phyloP scores from a whole-genome alignment of 53 echinoderm and acorn worm genomes.

The Antedon mediterranea region DNA sequence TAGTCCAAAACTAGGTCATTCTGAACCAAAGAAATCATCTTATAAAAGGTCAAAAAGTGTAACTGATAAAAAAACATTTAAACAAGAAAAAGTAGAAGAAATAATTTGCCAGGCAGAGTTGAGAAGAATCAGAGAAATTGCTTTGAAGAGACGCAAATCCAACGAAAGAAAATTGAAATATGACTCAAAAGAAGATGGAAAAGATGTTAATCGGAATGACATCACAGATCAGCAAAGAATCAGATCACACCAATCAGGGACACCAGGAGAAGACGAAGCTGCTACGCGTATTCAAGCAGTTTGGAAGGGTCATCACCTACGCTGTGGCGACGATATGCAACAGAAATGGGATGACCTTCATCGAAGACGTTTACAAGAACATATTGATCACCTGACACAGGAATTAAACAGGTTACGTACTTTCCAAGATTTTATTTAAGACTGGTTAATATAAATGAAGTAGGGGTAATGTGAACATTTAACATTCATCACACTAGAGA shows the following conservation, averaged over 20 bases:
- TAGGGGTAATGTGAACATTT: no score
- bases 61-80: not conserved
- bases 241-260: not conserved
- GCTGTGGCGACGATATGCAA: conserved; percentile 26
- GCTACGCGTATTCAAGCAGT: conserved; percentile 65
- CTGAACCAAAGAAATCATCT: not conserved
- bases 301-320: conserved; percentile 64
- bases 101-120: not conserved
- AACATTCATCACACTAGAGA: no score
- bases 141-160: not conserved
- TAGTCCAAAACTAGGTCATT: not conserved
- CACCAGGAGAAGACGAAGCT: conserved; percentile 11
- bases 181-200: not conserved
- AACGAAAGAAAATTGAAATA: not conserved
- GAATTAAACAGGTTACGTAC: conserved; percentile 69
- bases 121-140: not conserved
- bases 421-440: no score
- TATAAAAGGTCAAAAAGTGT: not conserved
- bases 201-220: no score
- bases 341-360: not conserved
- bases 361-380: conserved; percentile 52
- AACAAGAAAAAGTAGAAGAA: not conserved
- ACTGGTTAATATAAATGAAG: no score
- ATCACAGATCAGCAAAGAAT: not conserved
- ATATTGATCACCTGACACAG: conserved; percentile 73